Conservation (phyloP, 1,140 invertebrate genomes). For the Drosophila nigromelanica region DNA sequence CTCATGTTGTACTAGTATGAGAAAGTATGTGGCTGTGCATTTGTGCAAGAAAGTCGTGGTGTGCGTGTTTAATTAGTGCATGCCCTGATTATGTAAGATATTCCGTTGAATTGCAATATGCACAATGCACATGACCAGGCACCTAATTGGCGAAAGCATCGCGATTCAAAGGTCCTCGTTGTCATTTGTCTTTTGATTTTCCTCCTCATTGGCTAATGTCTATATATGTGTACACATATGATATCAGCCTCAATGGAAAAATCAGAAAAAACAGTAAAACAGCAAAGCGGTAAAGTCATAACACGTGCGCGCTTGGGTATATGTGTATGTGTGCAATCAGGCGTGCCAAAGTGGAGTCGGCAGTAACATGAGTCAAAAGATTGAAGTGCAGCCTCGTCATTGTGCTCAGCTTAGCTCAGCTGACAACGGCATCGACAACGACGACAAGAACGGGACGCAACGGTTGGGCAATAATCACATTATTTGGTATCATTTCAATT, state of each 20-base stretch:
- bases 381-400: slow-evolving; percentile 61
- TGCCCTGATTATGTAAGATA: slow-evolving; percentile 62
- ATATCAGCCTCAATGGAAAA: slow-evolving; percentile 39
- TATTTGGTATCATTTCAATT: slow-evolving; percentile 77
- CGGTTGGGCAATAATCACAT: slow-evolving; percentile 64
- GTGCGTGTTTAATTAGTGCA: slow-evolving; percentile 71
- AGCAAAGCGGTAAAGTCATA: slow-evolving; percentile 52
- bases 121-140: slow-evolving; percentile 62
- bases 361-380: slow-evolving; percentile 54
- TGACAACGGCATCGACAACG: slow-evolving; percentile 9
- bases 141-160: slow-evolving; percentile 66
- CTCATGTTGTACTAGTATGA: not conserved
- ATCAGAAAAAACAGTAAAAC: not conserved
- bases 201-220: slow-evolving; percentile 68
- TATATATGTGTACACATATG: slow-evolving; percentile 35
- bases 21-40: slow-evolving; percentile 2
- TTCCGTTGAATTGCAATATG: slow-evolving; percentile 39
- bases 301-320: slow-evolving; percentile 24
- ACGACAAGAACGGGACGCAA: slow-evolving; percentile 12
- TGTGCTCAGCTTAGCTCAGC: slow-evolving; percentile 13
- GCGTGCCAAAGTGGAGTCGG: slow-evolving; percentile 63
- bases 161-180: slow-evolving; percentile 37
- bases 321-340: slow-evolving; percentile 59
- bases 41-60: slow-evolving; percentile 22
- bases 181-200: slow-evolving; percentile 70